A percentile compares a stretch with the other conserved stretches of the same genome.
These are phyloP conservation scores for Heterochromis multidens DNA, from an alignment of 2,113 vertebrate species.

Conservation along the genomic window DNA sequence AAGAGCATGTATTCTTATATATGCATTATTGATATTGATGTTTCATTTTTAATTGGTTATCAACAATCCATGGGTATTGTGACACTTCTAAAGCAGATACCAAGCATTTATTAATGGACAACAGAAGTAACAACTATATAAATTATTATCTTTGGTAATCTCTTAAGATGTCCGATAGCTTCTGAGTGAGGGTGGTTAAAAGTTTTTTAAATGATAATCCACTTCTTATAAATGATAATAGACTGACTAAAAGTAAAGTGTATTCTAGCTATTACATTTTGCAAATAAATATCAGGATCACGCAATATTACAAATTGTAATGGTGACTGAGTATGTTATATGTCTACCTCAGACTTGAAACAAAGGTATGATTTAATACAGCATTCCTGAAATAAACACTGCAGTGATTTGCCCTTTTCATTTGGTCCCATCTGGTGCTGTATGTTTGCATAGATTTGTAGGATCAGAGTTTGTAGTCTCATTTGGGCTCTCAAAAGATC, in stretches of 20 bases:
- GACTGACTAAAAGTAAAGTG: not conserved
- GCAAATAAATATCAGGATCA: not conserved
- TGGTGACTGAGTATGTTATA: not conserved
- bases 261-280: not conserved
- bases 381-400: not conserved
- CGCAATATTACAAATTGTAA: not conserved
- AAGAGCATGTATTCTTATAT: not conserved
- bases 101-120: not conserved
- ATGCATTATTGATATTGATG: not conserved
- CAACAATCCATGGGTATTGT: not conserved
- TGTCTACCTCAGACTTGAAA: not conserved
- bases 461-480: not conserved
- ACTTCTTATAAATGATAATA: not conserved
- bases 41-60: not conserved
- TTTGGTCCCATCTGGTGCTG: not conserved
- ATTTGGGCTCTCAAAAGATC: not conserved
- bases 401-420: constrained; percentile 1
- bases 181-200: not conserved
- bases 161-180: not conserved
- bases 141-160: not conserved
- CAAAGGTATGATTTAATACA: not conserved
- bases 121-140: not conserved
- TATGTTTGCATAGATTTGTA: not conserved
- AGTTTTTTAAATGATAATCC: not conserved
- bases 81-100: fast-evolving